A percentile compares a stretch with the other conserved stretches of the same genome.
Conservation (phyloP, 35 echinoderm and acorn worm genomes). For the Strongylocentrotus purpuratus region DNA sequence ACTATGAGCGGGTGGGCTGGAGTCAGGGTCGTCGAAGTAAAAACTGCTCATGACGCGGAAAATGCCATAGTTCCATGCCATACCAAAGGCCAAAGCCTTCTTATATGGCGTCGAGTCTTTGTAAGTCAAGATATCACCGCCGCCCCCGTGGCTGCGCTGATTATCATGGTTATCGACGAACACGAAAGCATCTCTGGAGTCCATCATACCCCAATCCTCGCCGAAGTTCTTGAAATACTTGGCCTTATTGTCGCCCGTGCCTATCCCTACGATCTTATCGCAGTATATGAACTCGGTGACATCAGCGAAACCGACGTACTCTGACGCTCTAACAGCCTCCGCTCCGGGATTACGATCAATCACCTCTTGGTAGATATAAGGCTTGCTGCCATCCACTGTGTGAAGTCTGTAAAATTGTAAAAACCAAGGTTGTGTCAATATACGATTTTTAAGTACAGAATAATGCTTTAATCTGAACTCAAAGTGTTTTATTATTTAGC, state of each 20-base stretch:
- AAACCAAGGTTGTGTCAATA: too few species aligned
- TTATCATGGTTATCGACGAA: constrained; percentile 97
- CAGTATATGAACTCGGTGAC: constrained; percentile 93
- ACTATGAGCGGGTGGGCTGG: constrained; percentile 57
- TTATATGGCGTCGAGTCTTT: constrained; percentile 59
- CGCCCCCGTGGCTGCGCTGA: constrained; percentile 78
- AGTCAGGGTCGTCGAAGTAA: constrained; percentile 52
- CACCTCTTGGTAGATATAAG: constrained; percentile 81
- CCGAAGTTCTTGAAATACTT: constrained; percentile 60
- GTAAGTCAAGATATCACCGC: constrained; percentile 65
- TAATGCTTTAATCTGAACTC: too few species aligned
- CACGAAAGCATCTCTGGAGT: constrained; percentile 48
- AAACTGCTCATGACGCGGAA: constrained; percentile 86
- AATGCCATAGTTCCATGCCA: constrained; percentile 82
- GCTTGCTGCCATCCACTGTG: neutral
- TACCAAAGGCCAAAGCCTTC: constrained; percentile 75
- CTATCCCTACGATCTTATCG: constrained; percentile 5
- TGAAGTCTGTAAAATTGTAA: neutral
- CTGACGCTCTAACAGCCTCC: constrained; percentile 57
- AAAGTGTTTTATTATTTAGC: too few species aligned
- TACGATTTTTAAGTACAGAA: too few species aligned
- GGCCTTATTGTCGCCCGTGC: constrained; percentile 30
- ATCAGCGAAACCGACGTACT: constrained; percentile 64
- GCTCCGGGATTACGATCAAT: constrained; percentile 59
- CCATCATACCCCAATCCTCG: constrained; percentile 70